Evolutionary conservation across 2,888 invertebrate genomes (phyloP).

Genomic region (Drosophila birchii): DNA sequence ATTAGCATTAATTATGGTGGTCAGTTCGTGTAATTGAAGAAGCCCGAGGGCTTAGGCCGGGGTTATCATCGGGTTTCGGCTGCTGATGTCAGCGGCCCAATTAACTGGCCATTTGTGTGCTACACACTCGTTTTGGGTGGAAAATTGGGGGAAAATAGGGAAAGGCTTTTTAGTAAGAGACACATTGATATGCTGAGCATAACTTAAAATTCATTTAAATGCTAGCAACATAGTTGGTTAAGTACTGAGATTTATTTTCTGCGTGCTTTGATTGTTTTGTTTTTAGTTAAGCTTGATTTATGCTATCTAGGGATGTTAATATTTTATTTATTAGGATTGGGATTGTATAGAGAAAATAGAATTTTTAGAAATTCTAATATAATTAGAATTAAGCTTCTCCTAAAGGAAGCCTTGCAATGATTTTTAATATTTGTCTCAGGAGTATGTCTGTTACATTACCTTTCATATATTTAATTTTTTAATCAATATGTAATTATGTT

Average conservation of each 20-base stretch:
- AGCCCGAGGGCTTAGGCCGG: slow-evolving; percentile 5
- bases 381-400: not conserved
- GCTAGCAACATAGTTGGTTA: not conserved
- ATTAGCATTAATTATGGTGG: slow-evolving; percentile 79
- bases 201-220: slow-evolving; percentile 15
- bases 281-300: not conserved
- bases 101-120: slow-evolving; percentile 63
- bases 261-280: slow-evolving; percentile 1
- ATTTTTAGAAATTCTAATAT: too few species aligned
- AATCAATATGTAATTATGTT: not conserved
- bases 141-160: not conserved
- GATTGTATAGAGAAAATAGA: not conserved
- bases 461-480: not conserved
- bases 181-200: slow-evolving; percentile 20
- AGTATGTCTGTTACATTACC: not conserved
- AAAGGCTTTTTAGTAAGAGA: not conserved
- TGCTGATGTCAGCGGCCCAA: slow-evolving; percentile 73
- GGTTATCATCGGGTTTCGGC: slow-evolving; percentile 64
- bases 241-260: slow-evolving; percentile 3
- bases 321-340: too few species aligned
- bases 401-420: not conserved
- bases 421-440: not conserved
- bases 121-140: not conserved
- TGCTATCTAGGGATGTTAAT: not conserved
- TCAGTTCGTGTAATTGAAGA: slow-evolving; percentile 53